phyloP scores from a whole-genome alignment of 2,888 invertebrate species.

The Drosophila paramelanica region DNA sequence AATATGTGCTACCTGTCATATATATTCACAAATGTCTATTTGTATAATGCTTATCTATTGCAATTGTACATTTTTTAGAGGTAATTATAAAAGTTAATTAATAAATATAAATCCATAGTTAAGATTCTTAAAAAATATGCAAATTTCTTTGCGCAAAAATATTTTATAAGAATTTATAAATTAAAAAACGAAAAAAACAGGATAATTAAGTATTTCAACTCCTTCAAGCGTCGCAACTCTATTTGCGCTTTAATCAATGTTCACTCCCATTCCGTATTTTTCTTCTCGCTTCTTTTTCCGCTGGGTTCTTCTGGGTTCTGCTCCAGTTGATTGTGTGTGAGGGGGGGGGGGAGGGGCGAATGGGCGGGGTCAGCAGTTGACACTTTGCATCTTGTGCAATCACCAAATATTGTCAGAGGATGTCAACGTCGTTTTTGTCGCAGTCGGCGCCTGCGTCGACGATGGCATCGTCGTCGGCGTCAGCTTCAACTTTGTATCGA shows the following conservation, averaged over 20 bases:
- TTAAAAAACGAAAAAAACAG: neutral
- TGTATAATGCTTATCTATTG: neutral
- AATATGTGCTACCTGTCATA: conserved; percentile 11
- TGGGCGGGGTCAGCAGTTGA: conserved; percentile 55
- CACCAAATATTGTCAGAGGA: conserved; percentile 78
- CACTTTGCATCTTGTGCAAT: conserved; percentile 82
- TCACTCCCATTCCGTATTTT: conserved; percentile 33
- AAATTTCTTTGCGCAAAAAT: too few species aligned
- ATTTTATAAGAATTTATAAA: too few species aligned
- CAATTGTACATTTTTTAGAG: neutral
- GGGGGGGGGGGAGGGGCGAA: neutral
- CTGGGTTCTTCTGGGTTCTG: conserved; percentile 21
- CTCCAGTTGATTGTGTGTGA: conserved; percentile 11
- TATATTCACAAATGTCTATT: neutral
- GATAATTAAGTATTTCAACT: conserved; percentile 41
- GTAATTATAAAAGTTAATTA: too few species aligned
- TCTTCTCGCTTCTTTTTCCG: conserved; percentile 23
- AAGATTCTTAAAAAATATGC: too few species aligned
- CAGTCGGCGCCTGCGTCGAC: conserved; percentile 27
- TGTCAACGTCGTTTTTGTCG: conserved; percentile 60
- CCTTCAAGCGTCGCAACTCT: neutral
- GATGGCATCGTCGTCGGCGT: conserved; percentile 24
- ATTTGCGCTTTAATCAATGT: conserved; percentile 55
- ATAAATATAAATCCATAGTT: too few species aligned
- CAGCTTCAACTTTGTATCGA: conserved; percentile 77